A percentile compares a stretch with the other conserved stretches of the same genome.
phyloP scores from a whole-genome alignment of 2,888 invertebrate species.

The Pilophorus perplexus region DNA sequence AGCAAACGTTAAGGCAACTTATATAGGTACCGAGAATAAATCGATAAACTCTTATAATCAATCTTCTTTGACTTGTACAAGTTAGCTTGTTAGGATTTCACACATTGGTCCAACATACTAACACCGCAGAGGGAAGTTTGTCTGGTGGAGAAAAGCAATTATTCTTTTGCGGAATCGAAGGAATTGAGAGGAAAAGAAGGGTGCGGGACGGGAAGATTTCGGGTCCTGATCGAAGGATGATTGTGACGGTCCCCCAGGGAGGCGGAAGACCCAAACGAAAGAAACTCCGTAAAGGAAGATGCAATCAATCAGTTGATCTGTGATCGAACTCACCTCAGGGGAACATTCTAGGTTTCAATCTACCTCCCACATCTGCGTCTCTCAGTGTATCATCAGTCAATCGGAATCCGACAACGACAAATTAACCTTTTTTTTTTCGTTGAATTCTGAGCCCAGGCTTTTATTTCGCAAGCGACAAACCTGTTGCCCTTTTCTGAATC shows the following conservation, averaged over 20 bases:
- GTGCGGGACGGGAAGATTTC: not conserved
- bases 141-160: slow-evolving; percentile 26
- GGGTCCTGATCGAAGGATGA: slow-evolving; percentile 30
- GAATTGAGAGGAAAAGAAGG: not conserved
- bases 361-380: slow-evolving; percentile 38
- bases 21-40: too few species aligned
- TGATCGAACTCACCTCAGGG: slow-evolving; percentile 38
- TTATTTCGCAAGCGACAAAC: too few species aligned
- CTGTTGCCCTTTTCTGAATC: too few species aligned
- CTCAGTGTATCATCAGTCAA: slow-evolving; percentile 38
- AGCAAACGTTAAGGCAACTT: too few species aligned
- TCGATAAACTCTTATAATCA: too few species aligned
- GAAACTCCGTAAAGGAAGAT: slow-evolving; percentile 32
- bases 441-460: too few species aligned
- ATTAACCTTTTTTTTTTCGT: slow-evolving; percentile 25
- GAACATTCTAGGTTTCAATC: slow-evolving; percentile 40
- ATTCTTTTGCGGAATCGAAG: slow-evolving; percentile 15
- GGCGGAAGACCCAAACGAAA: slow-evolving; percentile 4
- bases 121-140: too few species aligned
- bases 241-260: slow-evolving; percentile 28
- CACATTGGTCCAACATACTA: too few species aligned
- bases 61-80: too few species aligned
- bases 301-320: slow-evolving; percentile 41
- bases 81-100: too few species aligned
- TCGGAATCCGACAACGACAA: slow-evolving; percentile 32